Conservation (phyloP, 2,888 invertebrate species). For the Gasteruption jaculator region DNA sequence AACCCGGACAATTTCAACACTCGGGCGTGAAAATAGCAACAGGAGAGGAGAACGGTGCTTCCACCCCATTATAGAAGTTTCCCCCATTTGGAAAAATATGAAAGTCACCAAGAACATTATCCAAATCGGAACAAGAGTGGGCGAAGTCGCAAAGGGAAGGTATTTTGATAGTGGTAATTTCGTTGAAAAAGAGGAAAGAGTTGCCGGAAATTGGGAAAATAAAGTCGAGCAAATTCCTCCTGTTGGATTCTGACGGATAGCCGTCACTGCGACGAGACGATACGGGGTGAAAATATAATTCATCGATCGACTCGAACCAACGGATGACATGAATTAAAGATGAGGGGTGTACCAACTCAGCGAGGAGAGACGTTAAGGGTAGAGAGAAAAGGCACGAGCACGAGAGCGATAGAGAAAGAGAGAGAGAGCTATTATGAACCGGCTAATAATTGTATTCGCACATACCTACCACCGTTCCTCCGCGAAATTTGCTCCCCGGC, state of each 20-base stretch:
- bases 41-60: no score
- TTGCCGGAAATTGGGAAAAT: constrained; percentile 13
- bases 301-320: constrained; percentile 47
- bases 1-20: no score
- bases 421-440: constrained; percentile 41
- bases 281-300: constrained; percentile 47
- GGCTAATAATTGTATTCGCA: constrained; percentile 42
- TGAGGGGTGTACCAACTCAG: no score
- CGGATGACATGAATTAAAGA: constrained; percentile 50
- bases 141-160: constrained; percentile 7
- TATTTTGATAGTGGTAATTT: constrained; percentile 22
- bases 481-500: constrained; percentile 2
- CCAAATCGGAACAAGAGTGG: constrained; percentile 11
- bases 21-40: no score
- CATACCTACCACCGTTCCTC: constrained; percentile 26
- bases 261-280: constrained; percentile 36
- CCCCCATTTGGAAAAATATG: no score
- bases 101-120: neutral
- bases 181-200: constrained; percentile 11
- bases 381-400: no score
- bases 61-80: no score
- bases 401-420: constrained; percentile 28
- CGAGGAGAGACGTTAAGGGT: no score
- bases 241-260: constrained; percentile 36
- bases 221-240: constrained; percentile 35